Base-by-base conservation (phyloP, 1,140 invertebrate genomes). In the Liolophura sinensis region DNA sequence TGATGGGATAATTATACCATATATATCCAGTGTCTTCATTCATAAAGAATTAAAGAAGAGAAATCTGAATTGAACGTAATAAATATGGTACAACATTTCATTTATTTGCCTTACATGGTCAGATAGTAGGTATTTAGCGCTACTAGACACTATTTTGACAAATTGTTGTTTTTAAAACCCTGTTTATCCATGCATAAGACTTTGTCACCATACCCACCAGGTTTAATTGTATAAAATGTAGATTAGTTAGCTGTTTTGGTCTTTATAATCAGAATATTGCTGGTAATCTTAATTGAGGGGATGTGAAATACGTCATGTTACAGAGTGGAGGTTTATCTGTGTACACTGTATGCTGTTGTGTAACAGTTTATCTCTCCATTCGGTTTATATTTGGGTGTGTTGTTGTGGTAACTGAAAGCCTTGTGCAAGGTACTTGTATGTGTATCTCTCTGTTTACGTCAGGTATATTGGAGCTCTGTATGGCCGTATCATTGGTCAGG, bases 391-490 rank as follows among this genome's bases (percentile, higher is more conserved):
- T 64, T 57, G 18, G 6, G 9, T 56, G 6, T 52, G 31, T 40
- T 20, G 22, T 40, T 25, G 31, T 24, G 14, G n/a, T 31, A 59
- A 58, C 1, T 47, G 24, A 40, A 22, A 5, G 11, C 18, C 51
- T 27, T 31, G 20, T 47, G 1, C 7, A 12, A 9, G 16, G 16
- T 46, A 55, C 60, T 60, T 46, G 56, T 50, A n/a, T 47, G 47
- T 7, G n/a, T 25, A 9, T 65, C n/a, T 22, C 31, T 47, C 50
- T 67, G 20, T 64, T 27, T 47, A 18, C 64, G 66, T 18, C 67
- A 84, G 82, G 22, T 69, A 82, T 67, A 80, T 84, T 60, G 85
- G 86, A 55, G 82, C 81, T 24, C 62, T 86, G 48, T 85, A 85
- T 73, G 86, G 86, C n/a, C 71, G 86, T 31, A 71, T 85, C 9